Base-by-base conservation (phyloP, 2,888 invertebrate genomes). In the Agriopis aurantiaria region DNA sequence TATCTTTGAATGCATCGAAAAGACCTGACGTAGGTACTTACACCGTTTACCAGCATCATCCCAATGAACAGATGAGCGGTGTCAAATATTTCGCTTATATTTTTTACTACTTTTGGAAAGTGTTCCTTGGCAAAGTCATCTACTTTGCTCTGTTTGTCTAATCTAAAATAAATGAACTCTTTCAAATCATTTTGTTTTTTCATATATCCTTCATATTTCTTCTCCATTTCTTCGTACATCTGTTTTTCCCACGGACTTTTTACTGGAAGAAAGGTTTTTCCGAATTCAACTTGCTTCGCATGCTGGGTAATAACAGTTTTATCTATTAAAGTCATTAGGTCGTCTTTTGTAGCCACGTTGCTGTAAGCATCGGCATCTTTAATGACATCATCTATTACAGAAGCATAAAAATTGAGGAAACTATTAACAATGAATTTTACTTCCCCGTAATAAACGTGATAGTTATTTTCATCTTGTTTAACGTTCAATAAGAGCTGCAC, bases 391-490 rank as follows among this genome's bases (percentile, higher is more conserved):
- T 89, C 86, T 69, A 90, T 85, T 5, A 78, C 72, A 52, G 79
- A 68, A 40, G 78, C 77, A 79, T 85, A 88, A 65, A 81, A 88
- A 60, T 72, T 77, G 2, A 86, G 68, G 71, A 89, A 92, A 55
- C 85, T 83, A 7, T 75, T 79, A 0, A 91, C 69, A 1, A 87
- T 75, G 40, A 73, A 78, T 74, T 89, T 91, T 6, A 92, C 68
- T 58, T 88, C 80, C 0, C 88, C 88, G 59, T 89, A 92, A 72
- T 85, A 91, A 0, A 78, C 74, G 61, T 87, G 83, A 55, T 88
- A 85, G 0, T 67, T 70, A 4, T 81, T 85, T 69, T 88, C 87
- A 60, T 78, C 75, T n/a, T 84, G 85, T 69, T 83, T 76, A 10
- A 87, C 69, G 11, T 76, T 46, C 11, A 74, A 46, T 17, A 91